Conservation (phyloP, 2,797 vertebrate species). For the Propithecus perrieri region DNA sequence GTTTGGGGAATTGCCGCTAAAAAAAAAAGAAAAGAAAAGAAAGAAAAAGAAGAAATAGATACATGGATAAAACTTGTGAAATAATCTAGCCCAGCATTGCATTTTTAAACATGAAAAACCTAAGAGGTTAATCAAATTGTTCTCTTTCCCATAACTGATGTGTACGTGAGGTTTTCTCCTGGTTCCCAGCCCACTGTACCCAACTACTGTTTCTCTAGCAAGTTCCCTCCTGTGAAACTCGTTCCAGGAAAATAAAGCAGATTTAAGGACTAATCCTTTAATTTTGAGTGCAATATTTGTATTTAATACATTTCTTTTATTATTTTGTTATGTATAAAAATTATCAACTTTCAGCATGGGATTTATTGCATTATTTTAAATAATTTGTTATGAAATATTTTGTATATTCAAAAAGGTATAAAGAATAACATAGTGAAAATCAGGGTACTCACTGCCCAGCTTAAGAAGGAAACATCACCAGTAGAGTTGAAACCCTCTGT, state of each 20-base stretch:
- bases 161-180: slow-evolving; percentile 3
- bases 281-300: not conserved
- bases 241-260: not conserved
- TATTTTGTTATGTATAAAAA: slow-evolving; percentile 1
- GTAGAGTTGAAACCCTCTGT: not conserved
- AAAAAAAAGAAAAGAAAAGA: not conserved
- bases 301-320: slow-evolving; percentile 36
- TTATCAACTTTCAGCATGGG: not conserved
- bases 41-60: not conserved
- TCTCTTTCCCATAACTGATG: not conserved
- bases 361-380: slow-evolving; percentile 25
- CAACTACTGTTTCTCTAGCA: slow-evolving; percentile 1
- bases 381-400: not conserved
- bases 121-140: not conserved
- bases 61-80: not conserved
- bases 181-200: not conserved
- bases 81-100: not conserved
- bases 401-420: slow-evolving; percentile 1
- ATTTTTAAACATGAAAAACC: slow-evolving; percentile 35
- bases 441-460: not conserved
- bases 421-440: slow-evolving; percentile 31
- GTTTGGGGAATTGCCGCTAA: not conserved
- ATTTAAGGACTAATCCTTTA: slow-evolving; percentile 6
- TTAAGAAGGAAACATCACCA: slow-evolving; percentile 17
- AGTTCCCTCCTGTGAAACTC: not conserved